These are phyloP conservation scores for Spea hammondii DNA, from an alignment of 2,797 vertebrate genomes.

Conservation along the genomic window DNA sequence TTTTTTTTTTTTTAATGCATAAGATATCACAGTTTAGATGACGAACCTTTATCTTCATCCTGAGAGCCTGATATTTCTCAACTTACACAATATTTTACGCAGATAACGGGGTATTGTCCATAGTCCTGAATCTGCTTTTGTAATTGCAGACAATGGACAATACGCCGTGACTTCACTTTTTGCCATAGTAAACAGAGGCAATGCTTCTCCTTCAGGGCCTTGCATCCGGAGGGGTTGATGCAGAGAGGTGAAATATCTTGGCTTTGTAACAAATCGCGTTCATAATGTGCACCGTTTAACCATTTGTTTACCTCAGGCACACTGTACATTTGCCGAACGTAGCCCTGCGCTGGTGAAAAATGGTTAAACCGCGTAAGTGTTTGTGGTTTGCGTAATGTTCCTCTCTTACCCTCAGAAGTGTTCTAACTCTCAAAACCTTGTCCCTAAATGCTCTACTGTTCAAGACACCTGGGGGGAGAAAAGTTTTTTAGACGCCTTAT, in stretches of 20 bases:
- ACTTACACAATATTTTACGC: background rate
- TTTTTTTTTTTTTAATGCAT: background rate
- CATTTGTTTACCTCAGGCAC: background rate
- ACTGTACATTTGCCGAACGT: no score
- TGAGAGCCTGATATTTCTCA: conserved; percentile 5
- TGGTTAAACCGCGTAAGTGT: background rate
- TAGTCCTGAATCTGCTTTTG: conserved; percentile 7
- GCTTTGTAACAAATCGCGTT: background rate
- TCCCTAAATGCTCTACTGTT: background rate
- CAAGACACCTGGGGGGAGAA: no score
- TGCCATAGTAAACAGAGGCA: background rate
- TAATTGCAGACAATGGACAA: conserved; percentile 16
- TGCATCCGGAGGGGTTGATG: background rate
- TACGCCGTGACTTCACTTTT: conserved; percentile 2
- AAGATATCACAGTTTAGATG: background rate
- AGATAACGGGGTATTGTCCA: conserved; percentile 4
- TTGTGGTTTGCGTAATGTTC: background rate
- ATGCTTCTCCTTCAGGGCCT: background rate
- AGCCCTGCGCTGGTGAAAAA: background rate
- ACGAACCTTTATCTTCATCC: background rate
- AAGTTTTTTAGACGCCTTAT: no score
- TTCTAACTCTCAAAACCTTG: background rate
- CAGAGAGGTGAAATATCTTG: conserved; percentile 8
- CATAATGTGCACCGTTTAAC: background rate
- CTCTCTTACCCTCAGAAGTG: background rate